These are phyloP conservation scores for Lepidurus packardi DNA, from an alignment of 1,140 invertebrate species.

Conservation along the genomic window DNA sequence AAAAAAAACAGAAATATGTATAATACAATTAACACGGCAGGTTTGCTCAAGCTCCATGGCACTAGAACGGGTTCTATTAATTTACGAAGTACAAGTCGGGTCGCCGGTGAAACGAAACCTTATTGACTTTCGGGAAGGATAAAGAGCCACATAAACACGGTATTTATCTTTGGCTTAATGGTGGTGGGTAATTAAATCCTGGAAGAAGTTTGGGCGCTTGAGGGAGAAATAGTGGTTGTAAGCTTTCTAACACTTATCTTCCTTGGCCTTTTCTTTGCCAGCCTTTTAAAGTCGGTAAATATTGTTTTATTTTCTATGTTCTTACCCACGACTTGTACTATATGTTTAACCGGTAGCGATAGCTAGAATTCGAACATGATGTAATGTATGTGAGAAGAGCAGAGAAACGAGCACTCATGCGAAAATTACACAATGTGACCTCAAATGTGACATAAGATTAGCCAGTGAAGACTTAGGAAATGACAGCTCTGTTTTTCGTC, in stretches of 20 bases:
- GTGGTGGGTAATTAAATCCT: neutral
- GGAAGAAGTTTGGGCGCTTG: neutral
- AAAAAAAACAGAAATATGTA: neutral
- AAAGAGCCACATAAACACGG: too few relatives aligned
- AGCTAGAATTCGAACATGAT: too few relatives aligned
- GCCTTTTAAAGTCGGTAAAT: neutral
- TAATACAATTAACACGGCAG: neutral
- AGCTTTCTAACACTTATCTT: neutral
- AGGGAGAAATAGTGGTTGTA: neutral
- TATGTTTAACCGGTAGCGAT: neutral
- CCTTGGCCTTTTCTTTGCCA: neutral
- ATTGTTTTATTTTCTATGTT: neutral
- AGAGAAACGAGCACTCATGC: too few relatives aligned
- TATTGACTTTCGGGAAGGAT: too few relatives aligned
- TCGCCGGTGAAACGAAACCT: neutral
- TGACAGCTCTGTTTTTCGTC: too few relatives aligned
- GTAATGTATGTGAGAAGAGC: too few relatives aligned
- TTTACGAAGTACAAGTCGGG: neutral
- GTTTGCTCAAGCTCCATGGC: neutral
- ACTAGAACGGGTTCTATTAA: neutral
- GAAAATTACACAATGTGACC: too few relatives aligned
- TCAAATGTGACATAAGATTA: too few relatives aligned
- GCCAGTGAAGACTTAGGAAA: too few relatives aligned
- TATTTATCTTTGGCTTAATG: neutral
- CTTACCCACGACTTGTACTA: neutral